Conservation (phyloP, 64 coral and sea anemone genomes). For the Catalaphyllia jardinei region DNA sequence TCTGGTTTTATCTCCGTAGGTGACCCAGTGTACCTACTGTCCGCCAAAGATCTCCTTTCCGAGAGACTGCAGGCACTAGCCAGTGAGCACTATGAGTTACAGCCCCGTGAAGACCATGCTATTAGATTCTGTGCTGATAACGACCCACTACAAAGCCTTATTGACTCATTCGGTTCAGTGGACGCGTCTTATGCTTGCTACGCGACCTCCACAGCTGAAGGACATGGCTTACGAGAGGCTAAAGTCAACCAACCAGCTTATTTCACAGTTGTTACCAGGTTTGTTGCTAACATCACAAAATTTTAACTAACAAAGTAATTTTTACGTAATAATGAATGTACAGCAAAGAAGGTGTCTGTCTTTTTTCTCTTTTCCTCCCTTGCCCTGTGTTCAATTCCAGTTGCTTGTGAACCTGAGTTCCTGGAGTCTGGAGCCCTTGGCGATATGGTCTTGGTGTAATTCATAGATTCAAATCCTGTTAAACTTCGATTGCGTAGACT, state of each 20-base stretch:
- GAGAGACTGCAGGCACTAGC: conserved; percentile 44
- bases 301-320: no score
- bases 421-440: no score
- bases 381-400: no score
- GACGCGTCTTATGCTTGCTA: conserved; percentile 54
- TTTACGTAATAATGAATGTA: no score
- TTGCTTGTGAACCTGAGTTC: no score
- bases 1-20: conserved; percentile 12
- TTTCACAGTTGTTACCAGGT: conserved; percentile 73
- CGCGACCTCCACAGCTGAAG: conserved; percentile 56
- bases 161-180: conserved; percentile 50
- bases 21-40: conserved; percentile 62
- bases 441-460: no score
- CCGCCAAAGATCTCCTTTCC: conserved; percentile 60
- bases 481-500: no score
- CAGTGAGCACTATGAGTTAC: conserved; percentile 49
- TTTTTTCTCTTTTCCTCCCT: no score
- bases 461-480: no score
- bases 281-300: not conserved
- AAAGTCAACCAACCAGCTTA: conserved; percentile 15
- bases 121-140: conserved; percentile 54
- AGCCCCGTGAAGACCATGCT: conserved; percentile 67
- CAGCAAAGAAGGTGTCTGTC: no score
- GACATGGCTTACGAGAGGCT: conserved; percentile 37
- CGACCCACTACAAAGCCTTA: conserved; percentile 12